Base-by-base conservation (phyloP, 2,797 vertebrate species). In the Rallus crepitans region DNA sequence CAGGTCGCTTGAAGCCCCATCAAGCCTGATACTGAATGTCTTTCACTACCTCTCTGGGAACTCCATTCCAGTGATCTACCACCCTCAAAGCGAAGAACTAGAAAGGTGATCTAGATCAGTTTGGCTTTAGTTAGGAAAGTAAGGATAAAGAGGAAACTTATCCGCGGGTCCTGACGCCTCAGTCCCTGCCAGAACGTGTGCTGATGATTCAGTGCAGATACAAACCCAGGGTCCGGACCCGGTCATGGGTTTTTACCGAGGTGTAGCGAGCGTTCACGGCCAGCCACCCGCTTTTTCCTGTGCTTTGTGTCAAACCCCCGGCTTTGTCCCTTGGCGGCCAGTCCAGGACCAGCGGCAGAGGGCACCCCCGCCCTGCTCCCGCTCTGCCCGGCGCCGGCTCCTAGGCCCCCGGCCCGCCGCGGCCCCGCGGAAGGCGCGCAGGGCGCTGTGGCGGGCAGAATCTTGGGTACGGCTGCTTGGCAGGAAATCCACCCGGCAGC, bases 401-500 rank as follows among this genome's bases (percentile, higher is more conserved):
- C 50, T 52, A 25, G 27, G 27, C 50, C 50, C 50, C 25, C 25
- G 14, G 50, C 27, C 50, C 50, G 11, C 11, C 23, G 21, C 27
- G 15, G 50, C 50, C 50, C 50, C 15, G 52, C 52, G 15, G 28
- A 28, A 53, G 28, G 25, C 25, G 50, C 25, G 14, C 50, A 27
- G 24, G 50, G 50, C 14, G 7, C 7, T 27, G 50, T 15, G 50
- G 25, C 8, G 14, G 25, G 50, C 50, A 27, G 50, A 52, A 15
- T 14, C 24, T 25, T 27, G 50, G 50, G 14, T 7, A 27, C 14
- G 50, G 97, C 97, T 97, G 90, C 96, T 83, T 53, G 85, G 85
- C 96, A 96, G 98, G 97, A 97, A 97, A 96, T 94, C 95, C 95
- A 68, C 60, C 48, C 82, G 92, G 97, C 96, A 94, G 95, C 95